Evolutionary conservation across 2,113 vertebrate genomes (phyloP), one percentile per base, ranked within the genome.

Genomic region (Scophthalmus maximus): DNA sequence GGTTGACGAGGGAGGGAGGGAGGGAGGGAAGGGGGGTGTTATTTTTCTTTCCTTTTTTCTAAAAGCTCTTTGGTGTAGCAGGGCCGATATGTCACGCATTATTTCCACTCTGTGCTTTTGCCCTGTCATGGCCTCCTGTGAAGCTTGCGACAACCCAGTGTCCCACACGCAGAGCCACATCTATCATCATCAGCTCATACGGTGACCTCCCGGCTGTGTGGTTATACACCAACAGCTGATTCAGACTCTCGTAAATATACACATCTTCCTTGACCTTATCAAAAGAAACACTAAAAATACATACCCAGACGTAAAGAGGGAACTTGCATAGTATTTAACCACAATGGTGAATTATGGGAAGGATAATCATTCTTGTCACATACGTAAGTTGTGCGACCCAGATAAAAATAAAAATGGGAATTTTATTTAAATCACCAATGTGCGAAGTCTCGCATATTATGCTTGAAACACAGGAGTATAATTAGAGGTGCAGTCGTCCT

Each of bases 21-120:
- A 75, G 62, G 78, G 32, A 57, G 63, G 60, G 32, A 9, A 34
- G 32, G 32, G 32, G 32, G 32, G 32, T 34, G 32, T 34, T n/a
- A 34, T 34, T 5, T 46, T 81, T 86, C 79, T 81, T 12, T n/a
- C 32, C 36, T 53, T 38, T 87, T 59, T 87, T 64, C 42, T 20
- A 46, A 88, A 80, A 87, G 77, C 86, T 88, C 75, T 90, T 78
- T 85, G 83, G 77, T 53, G 64, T 72, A 79, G 59, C 80, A 81
- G 53, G 44, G 76, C 82, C 74, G 82, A 89, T 81, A 64, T 85
- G 87, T 89, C 84, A 86, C 73, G 89, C 82, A 83, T 88, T 87
- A 87, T 80, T 89, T 89, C 84, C 88, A 87, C 83, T 77, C 58
- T 8, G 73, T 79, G 81, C 83, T 50, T 79, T 74, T 70, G 72